phyloP scores from a whole-genome alignment of 2,113 vertebrate species.

The Syngnathus scovelli region DNA sequence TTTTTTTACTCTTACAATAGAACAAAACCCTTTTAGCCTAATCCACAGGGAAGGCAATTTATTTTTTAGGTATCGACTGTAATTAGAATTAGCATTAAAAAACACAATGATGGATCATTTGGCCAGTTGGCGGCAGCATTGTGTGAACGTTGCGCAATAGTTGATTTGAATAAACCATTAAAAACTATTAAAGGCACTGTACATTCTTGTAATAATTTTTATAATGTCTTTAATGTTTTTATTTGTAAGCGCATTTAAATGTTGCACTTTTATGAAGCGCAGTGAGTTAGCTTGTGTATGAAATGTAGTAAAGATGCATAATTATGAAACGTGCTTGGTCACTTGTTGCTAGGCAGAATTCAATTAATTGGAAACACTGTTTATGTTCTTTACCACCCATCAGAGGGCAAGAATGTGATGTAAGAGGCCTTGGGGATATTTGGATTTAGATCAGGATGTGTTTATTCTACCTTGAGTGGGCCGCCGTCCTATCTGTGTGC shows the following conservation, averaged over 20 bases:
- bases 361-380: not conserved
- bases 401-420: conserved; percentile 34
- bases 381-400: no score
- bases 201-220: no score
- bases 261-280: no score
- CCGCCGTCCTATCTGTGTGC: conserved; percentile 36
- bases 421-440: conserved; percentile 34
- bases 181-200: not conserved
- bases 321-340: not conserved
- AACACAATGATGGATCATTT: not conserved
- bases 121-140: not conserved
- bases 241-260: no score
- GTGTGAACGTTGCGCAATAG: not conserved
- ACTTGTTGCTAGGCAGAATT: not conserved
- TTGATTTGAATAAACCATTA: not conserved
- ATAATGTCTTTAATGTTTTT: no score
- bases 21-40: no score
- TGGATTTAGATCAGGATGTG: conserved; percentile 42
- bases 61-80: no score
- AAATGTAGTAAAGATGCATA: no score
- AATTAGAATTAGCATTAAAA: not conserved
- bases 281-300: no score
- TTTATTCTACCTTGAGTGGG: conserved; percentile 38
- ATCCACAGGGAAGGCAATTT: no score
- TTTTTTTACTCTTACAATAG: no score